Evolutionary conservation across 2,113 vertebrate genomes (phyloP).

Genomic region (Atlantisia rogersi): DNA sequence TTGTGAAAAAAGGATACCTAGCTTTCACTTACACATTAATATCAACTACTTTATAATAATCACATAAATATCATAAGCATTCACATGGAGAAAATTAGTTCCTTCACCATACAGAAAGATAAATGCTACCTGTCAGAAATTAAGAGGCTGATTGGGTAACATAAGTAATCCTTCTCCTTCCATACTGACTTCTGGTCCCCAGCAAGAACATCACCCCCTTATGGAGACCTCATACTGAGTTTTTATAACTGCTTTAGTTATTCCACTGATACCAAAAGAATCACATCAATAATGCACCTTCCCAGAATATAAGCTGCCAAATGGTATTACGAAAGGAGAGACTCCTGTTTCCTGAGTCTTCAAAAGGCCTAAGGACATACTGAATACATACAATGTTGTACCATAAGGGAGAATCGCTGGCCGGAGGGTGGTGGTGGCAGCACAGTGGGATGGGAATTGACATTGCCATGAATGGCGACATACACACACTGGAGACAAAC

Average conservation of each 20-base stretch:
- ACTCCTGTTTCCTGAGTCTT: neutral
- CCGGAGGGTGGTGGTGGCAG: neutral
- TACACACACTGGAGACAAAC: accelerated
- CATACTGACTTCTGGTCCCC: neutral
- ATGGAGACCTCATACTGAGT: neutral
- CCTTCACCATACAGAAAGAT: neutral
- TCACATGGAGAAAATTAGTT: neutral
- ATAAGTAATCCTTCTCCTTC: neutral
- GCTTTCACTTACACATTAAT: neutral
- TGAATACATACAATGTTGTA: neutral
- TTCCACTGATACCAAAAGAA: neutral
- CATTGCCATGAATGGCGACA: neutral
- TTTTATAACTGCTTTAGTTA: neutral
- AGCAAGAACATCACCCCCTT: neutral
- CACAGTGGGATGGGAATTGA: neutral
- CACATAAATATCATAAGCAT: neutral
- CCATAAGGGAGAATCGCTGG: accelerated
- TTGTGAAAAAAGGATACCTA: neutral
- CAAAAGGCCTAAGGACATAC: neutral
- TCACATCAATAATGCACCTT: neutral
- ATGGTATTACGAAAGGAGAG: neutral
- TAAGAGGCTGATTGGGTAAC: neutral
- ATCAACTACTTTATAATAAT: neutral
- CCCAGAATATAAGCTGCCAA: neutral
- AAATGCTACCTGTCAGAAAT: neutral